These are phyloP conservation scores for Drosophila varians DNA, from an alignment of 1,140 invertebrate species.

Conservation along the genomic window DNA sequence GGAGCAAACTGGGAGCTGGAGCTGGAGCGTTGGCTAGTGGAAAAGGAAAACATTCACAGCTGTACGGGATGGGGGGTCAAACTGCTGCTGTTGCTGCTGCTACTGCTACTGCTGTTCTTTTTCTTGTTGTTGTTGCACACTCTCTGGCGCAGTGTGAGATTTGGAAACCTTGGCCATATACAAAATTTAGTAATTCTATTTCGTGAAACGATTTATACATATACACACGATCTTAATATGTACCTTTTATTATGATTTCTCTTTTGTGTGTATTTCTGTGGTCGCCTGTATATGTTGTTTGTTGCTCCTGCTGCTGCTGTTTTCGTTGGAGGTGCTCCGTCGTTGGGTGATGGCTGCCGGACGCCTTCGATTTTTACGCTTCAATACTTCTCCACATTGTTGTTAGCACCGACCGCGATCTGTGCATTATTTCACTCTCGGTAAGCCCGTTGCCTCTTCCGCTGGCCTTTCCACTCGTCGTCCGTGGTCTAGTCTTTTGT, in stretches of 20 bases:
- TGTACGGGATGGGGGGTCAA: slow-evolving; percentile 49
- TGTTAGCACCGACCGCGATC: slow-evolving; percentile 57
- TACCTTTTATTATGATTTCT: slow-evolving; percentile 13
- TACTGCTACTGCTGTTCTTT: too few species aligned
- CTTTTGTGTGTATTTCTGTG: slow-evolving; percentile 9
- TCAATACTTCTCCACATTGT: slow-evolving; percentile 68
- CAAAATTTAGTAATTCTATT: slow-evolving; percentile 31
- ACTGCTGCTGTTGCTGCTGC: slow-evolving; percentile 45
- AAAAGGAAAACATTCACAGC: slow-evolving; percentile 51
- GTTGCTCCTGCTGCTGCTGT: slow-evolving; percentile 28
- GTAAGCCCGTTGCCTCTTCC: slow-evolving; percentile 35
- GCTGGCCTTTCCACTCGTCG: neutral
- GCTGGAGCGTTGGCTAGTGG: neutral
- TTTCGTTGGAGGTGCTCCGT: slow-evolving; percentile 29
- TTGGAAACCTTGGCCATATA: slow-evolving; percentile 11
- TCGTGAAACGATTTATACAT: slow-evolving; percentile 22
- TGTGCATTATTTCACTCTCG: slow-evolving; percentile 54
- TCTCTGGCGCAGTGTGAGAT: slow-evolving; percentile 9
- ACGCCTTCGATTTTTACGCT: slow-evolving; percentile 71
- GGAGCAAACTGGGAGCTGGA: slow-evolving; percentile 3
- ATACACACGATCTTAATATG: slow-evolving; percentile 20
- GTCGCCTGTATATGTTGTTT: slow-evolving; percentile 33
- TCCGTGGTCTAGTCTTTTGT: neutral
- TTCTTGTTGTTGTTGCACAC: slow-evolving; percentile 45
- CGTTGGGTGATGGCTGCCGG: slow-evolving; percentile 37